Evolutionary conservation across 2,888 invertebrate species (phyloP).

Genomic region (Dynastes grantii): DNA sequence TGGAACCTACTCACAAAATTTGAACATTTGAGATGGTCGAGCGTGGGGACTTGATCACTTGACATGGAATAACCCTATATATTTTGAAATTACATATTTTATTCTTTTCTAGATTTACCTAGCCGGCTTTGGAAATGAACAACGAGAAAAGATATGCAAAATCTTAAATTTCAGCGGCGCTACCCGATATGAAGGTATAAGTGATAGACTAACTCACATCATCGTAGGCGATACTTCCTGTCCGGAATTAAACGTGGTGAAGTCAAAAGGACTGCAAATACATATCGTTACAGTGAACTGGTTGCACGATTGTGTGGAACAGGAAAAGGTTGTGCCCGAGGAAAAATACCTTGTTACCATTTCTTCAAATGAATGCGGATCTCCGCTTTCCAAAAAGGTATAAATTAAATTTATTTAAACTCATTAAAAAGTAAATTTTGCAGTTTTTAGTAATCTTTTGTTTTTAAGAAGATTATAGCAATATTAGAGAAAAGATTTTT

Average conservation of each 20-base stretch:
- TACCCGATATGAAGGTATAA: slow-evolving; percentile 83
- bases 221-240: slow-evolving; percentile 78
- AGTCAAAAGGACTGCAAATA: slow-evolving; percentile 58
- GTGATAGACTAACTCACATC: slow-evolving; percentile 86
- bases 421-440: too few relatives aligned
- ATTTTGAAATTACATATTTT: neutral
- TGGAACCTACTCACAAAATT: too few relatives aligned
- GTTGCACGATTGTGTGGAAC: slow-evolving; percentile 82
- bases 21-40: too few relatives aligned
- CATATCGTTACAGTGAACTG: slow-evolving; percentile 81
- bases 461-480: too few relatives aligned
- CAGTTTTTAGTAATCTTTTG: too few relatives aligned
- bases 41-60: too few relatives aligned
- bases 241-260: slow-evolving; percentile 69
- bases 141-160: slow-evolving; percentile 79
- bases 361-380: slow-evolving; percentile 60
- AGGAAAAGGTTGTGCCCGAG: slow-evolving; percentile 75
- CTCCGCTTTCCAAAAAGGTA: slow-evolving; percentile 77
- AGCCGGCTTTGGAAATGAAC: slow-evolving; percentile 77
- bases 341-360: slow-evolving; percentile 66
- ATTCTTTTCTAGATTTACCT: slow-evolving; percentile 75
- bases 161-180: slow-evolving; percentile 88
- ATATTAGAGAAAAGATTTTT: too few relatives aligned
- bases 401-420: neutral
- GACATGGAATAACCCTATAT: too few relatives aligned